Conservation (phyloP, 2,888 invertebrate species). For the Apamea sordens region DNA sequence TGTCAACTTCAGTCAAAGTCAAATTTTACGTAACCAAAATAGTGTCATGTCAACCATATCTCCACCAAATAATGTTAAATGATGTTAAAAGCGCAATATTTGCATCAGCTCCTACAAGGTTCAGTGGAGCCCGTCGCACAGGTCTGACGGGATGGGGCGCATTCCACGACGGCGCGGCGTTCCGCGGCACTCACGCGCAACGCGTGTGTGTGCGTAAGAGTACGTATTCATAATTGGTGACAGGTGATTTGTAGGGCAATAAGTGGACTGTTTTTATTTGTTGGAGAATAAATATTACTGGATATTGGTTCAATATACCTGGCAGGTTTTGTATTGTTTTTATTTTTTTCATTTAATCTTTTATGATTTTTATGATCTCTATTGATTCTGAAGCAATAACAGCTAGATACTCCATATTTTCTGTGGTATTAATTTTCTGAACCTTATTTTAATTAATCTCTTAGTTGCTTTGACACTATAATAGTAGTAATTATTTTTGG, state of each 20-base stretch:
- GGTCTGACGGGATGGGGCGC: constrained; percentile 65
- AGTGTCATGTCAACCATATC: neutral
- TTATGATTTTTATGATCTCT: neutral
- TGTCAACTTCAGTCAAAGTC: too few species aligned
- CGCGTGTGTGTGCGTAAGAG: constrained; percentile 22
- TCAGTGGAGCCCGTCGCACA: constrained; percentile 51
- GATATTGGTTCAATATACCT: neutral
- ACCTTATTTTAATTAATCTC: neutral
- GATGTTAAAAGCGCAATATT: constrained; percentile 50
- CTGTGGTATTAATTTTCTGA: neutral
- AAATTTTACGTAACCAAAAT: neutral
- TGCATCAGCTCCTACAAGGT: constrained; percentile 54
- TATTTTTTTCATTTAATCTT: neutral
- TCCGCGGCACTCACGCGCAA: constrained; percentile 51
- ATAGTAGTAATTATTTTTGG: too few species aligned
- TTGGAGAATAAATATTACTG: neutral
- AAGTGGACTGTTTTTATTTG: constrained; percentile 11
- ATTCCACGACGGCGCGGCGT: constrained; percentile 64
- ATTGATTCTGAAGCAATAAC: neutral
- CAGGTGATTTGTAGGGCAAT: constrained; percentile 41
- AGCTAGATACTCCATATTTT: neutral
- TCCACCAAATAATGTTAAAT: constrained; percentile 34
- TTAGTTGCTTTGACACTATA: neutral
- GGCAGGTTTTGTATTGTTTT: neutral
- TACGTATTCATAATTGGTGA: constrained; percentile 19